Evolutionary conservation across 2,888 invertebrate genomes (phyloP), one percentile per base, ranked within the genome.

Genomic region (Pilophorus perplexus): DNA sequence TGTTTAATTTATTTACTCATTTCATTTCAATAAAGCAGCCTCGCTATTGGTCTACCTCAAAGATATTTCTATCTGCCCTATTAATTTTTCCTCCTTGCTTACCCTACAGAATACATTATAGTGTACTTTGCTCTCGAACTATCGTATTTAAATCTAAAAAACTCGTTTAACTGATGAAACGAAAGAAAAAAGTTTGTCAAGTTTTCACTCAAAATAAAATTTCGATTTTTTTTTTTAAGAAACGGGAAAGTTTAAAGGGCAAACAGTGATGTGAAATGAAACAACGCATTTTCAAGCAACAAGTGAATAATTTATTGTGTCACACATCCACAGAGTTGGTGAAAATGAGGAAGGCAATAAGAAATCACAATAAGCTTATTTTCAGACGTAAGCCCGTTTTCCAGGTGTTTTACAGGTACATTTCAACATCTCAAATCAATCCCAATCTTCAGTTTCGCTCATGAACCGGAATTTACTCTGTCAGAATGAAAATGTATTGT

Each of bases 101-200:
- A 59, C 59, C 59, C 59, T 59, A 59, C 59, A n/a, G 59, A 59
- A 42, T 59, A 59, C 59, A 59, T 59, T 38, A 57, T 57, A 59
- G 59, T 42, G 59, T 40, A 42, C 22, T 59, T 59, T 27, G 42
- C 42, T 59, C 27, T 59, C 59, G 38, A 55, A 55, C 55, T 27
- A 59, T 59, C 52, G 52, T n/a, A 52, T 52, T 52, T 25, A 14
- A 27, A 27, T 50, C 50, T 50, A 50, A 48, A 48, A 48, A 48
- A 48, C 20, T 48, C 12, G 22, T 18, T 28, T 28, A 14, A 10
- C 16, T 20, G 23, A 20, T 22, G 42, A 46, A 46, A 23, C 18
- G 12, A 46, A 46, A 46, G 2, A 46, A 23, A 46, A 46, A 42
- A n/a, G 16, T 6, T 40, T 12, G n/a, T n/a, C n/a, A n/a, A n/a